Conservation (phyloP, 1,140 invertebrate genomes). For the Orchesella cincta region DNA sequence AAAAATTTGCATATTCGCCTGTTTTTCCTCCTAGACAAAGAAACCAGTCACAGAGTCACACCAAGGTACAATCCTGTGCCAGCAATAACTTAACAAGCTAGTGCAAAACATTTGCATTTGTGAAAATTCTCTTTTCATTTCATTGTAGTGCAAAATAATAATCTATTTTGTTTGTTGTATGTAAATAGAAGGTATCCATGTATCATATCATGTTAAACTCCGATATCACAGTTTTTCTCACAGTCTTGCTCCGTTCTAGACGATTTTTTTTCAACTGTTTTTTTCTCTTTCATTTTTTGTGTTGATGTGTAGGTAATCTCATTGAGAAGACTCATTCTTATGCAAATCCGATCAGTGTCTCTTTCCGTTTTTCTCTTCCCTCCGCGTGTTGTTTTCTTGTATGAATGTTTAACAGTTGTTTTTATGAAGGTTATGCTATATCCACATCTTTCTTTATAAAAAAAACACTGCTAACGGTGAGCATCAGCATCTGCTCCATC, state of each 20-base stretch:
- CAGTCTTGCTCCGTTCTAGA: neutral
- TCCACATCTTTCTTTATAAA: too few relatives aligned
- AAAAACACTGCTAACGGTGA: neutral
- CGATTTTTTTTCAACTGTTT: neutral
- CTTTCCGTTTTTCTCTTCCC: neutral
- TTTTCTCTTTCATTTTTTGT: slow-evolving; percentile 17
- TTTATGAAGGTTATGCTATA: too few relatives aligned
- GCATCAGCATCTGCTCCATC: neutral
- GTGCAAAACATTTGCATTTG: neutral
- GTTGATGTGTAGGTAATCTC: slow-evolving; percentile 18
- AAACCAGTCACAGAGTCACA: too few relatives aligned
- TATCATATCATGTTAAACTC: neutral
- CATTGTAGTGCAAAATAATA: neutral
- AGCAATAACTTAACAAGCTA: neutral
- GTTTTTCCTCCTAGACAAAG: too few relatives aligned
- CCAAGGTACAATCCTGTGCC: too few relatives aligned
- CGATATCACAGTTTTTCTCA: slow-evolving; percentile 4
- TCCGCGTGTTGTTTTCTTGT: neutral
- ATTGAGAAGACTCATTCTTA: slow-evolving; percentile 26
- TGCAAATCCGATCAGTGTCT: slow-evolving; percentile 24
- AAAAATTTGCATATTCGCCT: too few relatives aligned
- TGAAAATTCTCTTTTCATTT: neutral
- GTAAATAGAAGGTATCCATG: too few relatives aligned
- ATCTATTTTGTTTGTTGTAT: neutral
- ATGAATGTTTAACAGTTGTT: slow-evolving; percentile 2